Evolutionary conservation across 2,888 invertebrate genomes (phyloP).

Genomic region (Molorchus minor): DNA sequence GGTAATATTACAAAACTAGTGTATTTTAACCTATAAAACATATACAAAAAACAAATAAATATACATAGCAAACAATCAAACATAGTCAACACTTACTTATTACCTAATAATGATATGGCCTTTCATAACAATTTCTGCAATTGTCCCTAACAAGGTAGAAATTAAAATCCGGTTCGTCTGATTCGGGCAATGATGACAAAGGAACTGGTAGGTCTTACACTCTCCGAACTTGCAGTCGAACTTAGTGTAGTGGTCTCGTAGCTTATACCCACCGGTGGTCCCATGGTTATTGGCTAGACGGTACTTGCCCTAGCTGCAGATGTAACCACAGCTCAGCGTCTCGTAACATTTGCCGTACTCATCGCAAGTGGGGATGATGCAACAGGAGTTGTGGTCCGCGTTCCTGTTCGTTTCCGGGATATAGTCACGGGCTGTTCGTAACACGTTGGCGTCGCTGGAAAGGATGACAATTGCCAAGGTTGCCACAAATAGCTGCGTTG

Average conservation of each 20-base stretch:
- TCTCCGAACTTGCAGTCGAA: slow-evolving; percentile 44
- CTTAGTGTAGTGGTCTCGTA: slow-evolving; percentile 36
- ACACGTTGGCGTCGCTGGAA: not conserved
- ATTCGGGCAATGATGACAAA: slow-evolving; percentile 42
- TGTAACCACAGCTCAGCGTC: slow-evolving; percentile 36
- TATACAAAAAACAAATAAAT: no score
- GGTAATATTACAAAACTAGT: no score
- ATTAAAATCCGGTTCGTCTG: slow-evolving; percentile 35
- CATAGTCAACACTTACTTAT: no score
- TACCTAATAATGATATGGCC: no score
- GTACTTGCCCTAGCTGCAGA: slow-evolving; percentile 38
- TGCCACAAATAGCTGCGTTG: not conserved
- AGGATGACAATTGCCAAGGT: not conserved
- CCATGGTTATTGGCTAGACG: slow-evolving; percentile 31
- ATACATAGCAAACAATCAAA: no score
- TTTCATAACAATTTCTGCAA: slow-evolving; percentile 35
- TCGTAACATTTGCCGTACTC: slow-evolving; percentile 32
- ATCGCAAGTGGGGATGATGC: slow-evolving; percentile 40
- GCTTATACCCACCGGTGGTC: slow-evolving; percentile 38
- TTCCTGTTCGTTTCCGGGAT: slow-evolving; percentile 13
- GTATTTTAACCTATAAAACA: no score
- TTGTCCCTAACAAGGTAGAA: slow-evolving; percentile 34
- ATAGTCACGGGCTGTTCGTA: not conserved
- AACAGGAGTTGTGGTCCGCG: slow-evolving; percentile 31
- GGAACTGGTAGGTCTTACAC: slow-evolving; percentile 38